Base-by-base conservation (phyloP, 1,140 invertebrate species). In the Brachionus angularis region DNA sequence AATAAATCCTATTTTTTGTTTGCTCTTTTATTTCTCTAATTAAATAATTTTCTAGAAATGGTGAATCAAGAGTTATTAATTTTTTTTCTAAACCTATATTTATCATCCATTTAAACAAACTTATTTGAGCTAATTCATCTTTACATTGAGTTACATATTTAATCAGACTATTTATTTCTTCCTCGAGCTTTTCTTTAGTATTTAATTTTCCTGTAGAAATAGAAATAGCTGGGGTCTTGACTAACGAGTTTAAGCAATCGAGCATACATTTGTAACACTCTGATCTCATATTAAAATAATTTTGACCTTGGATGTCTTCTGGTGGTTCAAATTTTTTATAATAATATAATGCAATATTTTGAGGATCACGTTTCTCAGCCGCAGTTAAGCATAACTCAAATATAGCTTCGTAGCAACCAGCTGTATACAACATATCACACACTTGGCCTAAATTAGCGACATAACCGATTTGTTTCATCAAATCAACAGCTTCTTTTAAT, bases 61-160 rank as follows among this genome's bases (percentile, higher is more conserved):
- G 85, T 62, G 90, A 88, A 44, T 82, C 79, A 36, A 84, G 80
- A 77, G 88, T 84, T 69, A 94, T 83, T 64, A 96, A 80, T 78
- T 91, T 89, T 72, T 88, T 87, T 53, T 86, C 84, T 75, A 89
- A 83, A 74, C 88, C 85, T 75, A 88, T 87, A 16, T 87, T 86
- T 34, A 95, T 86, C 78, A 98, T 85, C 94, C 95, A 98, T 74
- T 92, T 89, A 78, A 96, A 98, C 0, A 98, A 83, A 0, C 89
- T 86, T 0, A 91, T 87, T 78, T 98, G 93, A 50, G 94, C 85
- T 8, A 93, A 82, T 78, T 96, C 91, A 82, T 97, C 95, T 10
- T 88, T 82, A 1, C 82, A 83, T 46, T 81, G 78, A 18, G 83
- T 73, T 16, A 81, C 79, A 31, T 80, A 73, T 25, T 79, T 73